Evolutionary conservation across 2,797 vertebrate species (phyloP), one percentile per base, ranked within the genome.

Genomic region (Silurus lanzhouensis): DNA sequence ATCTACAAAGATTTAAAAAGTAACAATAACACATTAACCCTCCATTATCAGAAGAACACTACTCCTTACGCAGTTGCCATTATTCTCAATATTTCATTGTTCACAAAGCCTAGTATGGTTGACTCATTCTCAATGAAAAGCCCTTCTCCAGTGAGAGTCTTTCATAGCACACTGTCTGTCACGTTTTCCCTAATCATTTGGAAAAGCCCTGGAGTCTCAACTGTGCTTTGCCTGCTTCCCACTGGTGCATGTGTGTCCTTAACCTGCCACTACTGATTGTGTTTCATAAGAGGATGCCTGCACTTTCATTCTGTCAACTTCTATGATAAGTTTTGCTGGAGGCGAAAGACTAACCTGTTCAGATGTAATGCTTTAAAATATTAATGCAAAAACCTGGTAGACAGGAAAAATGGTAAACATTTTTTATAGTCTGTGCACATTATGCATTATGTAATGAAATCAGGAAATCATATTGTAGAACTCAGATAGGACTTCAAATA

Each of bases 261-360:
- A 91, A 92, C 90, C 88, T 90, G 90, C 88, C 90, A 90, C 83
- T 88, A 85, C 22, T 83, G 87, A 90, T 90, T 87, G 76, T 6
- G 70, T 86, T 90, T 89, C 84, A 88, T 82, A 87, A 13, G 72
- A 79, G 84, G 76, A 88, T 88, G 83, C 81, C 82, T 81, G 88
- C 58, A 89, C 81, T 87, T 76, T 82, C 85, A 78, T 89, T 84
- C 88, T 87, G 74, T 79, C 81, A 58, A 27, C 44, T 38, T 88
- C 75, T 88, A 83, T 31, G 8, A n/a, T 14, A 77, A 84, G 83
- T 79, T 84, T 77, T 82, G 89, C 91, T 88, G 31, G 79, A 87
- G 87, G 87, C 86, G 74, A 89, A 87, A 89, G 83, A 86, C 84
- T 84, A 90, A 87, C 87, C 79, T 74, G 89, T 91, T 90, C 87